These are phyloP conservation scores for Dromius quadrimaculatus DNA, from an alignment of 2,888 invertebrate genomes.

Conservation along the genomic window DNA sequence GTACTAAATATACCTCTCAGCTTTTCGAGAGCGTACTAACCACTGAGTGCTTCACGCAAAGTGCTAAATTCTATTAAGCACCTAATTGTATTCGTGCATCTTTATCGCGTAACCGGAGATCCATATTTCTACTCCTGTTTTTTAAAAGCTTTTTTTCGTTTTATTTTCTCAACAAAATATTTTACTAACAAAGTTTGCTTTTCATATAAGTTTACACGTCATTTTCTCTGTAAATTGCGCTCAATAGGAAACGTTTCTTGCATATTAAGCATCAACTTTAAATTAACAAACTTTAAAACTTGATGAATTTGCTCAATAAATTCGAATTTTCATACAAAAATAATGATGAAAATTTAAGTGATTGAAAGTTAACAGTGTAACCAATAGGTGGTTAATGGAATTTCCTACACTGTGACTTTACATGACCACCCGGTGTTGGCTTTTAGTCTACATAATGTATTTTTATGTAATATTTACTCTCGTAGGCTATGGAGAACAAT, in stretches of 20 bases:
- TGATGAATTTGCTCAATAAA: too few relatives aligned
- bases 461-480: neutral
- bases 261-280: slow-evolving; percentile 13
- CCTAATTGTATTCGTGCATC: neutral
- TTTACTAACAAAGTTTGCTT: too few relatives aligned
- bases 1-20: neutral
- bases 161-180: too few relatives aligned
- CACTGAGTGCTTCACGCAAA: neutral
- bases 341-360: too few relatives aligned
- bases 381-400: slow-evolving; percentile 12
- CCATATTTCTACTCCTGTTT: too few relatives aligned
- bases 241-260: neutral
- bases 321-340: too few relatives aligned
- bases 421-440: neutral
- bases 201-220: neutral
- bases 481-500: neutral
- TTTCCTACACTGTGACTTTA: neutral
- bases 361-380: neutral
- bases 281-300: slow-evolving; percentile 1
- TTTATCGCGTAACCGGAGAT: too few relatives aligned
- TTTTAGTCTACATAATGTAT: slow-evolving; percentile 6
- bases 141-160: too few relatives aligned
- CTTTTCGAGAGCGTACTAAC: neutral
- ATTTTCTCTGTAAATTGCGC: neutral
- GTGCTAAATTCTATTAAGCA: neutral